Evolutionary conservation across 2,888 invertebrate species (phyloP).

Genomic region (Polydrusus pterygomalis): DNA sequence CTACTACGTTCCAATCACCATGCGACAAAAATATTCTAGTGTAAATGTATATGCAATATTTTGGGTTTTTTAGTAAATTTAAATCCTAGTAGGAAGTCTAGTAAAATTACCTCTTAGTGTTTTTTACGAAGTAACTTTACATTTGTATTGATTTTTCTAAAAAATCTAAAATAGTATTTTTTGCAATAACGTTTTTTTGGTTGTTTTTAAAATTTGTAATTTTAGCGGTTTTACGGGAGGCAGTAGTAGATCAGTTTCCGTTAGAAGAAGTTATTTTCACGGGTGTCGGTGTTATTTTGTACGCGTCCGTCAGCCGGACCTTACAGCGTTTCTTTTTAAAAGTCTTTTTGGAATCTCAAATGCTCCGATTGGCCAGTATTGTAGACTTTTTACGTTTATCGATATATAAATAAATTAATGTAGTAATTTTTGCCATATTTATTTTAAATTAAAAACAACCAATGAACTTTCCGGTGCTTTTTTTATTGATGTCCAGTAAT

Average conservation of each 20-base stretch:
- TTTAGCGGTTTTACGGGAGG: neutral
- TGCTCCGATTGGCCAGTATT: conserved; percentile 12
- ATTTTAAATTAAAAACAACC: conserved; percentile 12
- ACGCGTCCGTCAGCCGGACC: too few species aligned
- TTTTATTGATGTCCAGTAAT: conserved; percentile 8
- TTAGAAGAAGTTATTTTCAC: neutral
- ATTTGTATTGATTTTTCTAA: conserved; percentile 12
- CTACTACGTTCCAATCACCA: neutral
- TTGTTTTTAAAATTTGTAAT: conserved; percentile 18
- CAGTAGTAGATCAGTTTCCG: neutral
- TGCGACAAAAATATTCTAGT: conserved; percentile 14
- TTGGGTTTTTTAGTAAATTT: conserved; percentile 25
- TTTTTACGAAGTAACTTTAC: neutral
- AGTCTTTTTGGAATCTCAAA: conserved; percentile 3
- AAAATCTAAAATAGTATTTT: conserved; percentile 18
- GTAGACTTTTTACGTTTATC: conserved; percentile 4
- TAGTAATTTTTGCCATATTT: conserved; percentile 9
- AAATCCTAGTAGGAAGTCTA: neutral
- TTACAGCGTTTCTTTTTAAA: neutral
- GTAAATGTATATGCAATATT: neutral
- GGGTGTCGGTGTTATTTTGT: neutral
- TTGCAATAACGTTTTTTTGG: conserved; percentile 20
- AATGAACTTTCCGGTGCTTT: conserved; percentile 17
- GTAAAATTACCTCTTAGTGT: neutral
- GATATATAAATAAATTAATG: neutral